Percentiles rank a stretch among this genome's conserved stretches.
Conservation (phyloP, 2,888 invertebrate genomes). For the Dione vanillae region DNA sequence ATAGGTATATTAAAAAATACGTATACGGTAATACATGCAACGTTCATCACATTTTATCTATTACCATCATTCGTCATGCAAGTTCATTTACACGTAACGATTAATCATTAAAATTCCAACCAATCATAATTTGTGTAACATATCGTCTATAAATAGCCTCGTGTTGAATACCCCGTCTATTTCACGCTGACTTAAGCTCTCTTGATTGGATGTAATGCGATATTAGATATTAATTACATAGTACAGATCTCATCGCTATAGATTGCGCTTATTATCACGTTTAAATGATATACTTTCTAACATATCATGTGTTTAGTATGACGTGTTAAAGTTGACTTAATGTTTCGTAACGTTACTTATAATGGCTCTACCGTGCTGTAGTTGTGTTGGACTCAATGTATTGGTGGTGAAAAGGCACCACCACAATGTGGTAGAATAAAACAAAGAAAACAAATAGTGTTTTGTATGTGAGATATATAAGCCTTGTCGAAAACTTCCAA, state of each 20-base stretch:
- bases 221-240: constrained; percentile 24
- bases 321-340: background rate
- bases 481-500: too few relatives aligned
- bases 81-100: constrained; percentile 23
- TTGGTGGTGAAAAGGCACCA: too few relatives aligned
- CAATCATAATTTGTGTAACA: constrained; percentile 11
- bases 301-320: background rate
- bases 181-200: constrained; percentile 39
- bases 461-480: too few relatives aligned
- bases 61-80: constrained; percentile 10
- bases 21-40: background rate
- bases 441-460: too few relatives aligned
- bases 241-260: constrained; percentile 20
- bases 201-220: constrained; percentile 26
- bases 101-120: constrained; percentile 20
- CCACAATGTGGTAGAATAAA: too few relatives aligned
- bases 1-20: background rate
- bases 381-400: too few relatives aligned
- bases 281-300: constrained; percentile 10
- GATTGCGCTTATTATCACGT: constrained; percentile 10
- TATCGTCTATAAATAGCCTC: constrained; percentile 21
- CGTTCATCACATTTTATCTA: constrained; percentile 5
- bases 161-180: constrained; percentile 36
- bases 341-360: background rate
- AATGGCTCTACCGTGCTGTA: background rate